A percentile compares a stretch with the other conserved stretches of the same genome.
Evolutionary conservation across 35 echinoderm and acorn worm genomes (phyloP).

Genomic region (Stichopus chloronotus): DNA sequence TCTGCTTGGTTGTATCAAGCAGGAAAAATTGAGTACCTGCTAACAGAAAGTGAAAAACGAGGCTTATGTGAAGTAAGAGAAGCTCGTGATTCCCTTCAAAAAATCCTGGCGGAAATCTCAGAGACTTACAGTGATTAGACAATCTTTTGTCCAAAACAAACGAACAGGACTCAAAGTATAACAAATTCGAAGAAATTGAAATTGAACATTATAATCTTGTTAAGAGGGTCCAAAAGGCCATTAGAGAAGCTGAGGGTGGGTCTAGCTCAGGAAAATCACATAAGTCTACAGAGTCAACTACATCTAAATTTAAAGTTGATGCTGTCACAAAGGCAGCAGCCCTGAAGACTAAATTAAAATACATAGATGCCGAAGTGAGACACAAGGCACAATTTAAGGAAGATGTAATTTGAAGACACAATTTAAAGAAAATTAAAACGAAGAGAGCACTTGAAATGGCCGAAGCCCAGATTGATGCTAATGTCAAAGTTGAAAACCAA

Average conservation of each 20-base stretch:
- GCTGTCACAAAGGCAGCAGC: constrained; percentile 7
- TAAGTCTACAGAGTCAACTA: background rate
- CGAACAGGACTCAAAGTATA: background rate
- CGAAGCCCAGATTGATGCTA: background rate
- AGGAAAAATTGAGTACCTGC: background rate
- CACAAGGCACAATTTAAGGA: background rate
- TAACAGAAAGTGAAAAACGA: background rate
- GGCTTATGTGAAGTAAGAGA: background rate
- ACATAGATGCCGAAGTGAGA: background rate
- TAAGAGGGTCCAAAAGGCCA: too few relatives aligned
- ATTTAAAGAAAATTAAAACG: background rate
- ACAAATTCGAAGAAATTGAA: too few relatives aligned
- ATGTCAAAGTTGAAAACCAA: background rate
- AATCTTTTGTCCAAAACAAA: background rate
- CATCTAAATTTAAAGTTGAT: background rate
- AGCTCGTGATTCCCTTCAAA: constrained; percentile 1
- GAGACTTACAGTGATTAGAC: background rate
- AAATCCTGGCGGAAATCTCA: background rate
- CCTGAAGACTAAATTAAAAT: background rate
- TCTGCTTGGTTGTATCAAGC: background rate
- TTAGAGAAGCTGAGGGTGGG: too few relatives aligned
- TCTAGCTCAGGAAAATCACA: background rate
- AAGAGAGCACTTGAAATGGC: background rate
- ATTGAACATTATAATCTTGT: too few relatives aligned
- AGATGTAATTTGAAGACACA: too few relatives aligned